Conservation (phyloP, 2,113 vertebrate genomes). For the Neoarius graeffei region DNA sequence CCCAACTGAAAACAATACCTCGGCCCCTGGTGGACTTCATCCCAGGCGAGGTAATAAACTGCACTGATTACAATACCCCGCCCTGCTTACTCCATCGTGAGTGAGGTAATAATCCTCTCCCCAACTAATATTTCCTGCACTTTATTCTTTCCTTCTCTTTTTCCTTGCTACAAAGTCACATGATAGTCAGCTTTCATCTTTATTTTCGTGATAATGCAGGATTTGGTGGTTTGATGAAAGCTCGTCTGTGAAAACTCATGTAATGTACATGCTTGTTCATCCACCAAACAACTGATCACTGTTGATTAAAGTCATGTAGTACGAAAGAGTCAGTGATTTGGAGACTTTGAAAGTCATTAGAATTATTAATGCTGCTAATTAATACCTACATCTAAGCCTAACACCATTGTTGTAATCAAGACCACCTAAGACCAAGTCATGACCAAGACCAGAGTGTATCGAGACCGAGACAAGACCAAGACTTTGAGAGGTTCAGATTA, state of each 20-base stretch:
- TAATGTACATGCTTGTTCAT: not conserved
- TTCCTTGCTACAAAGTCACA: not conserved
- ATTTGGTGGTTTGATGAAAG: not conserved
- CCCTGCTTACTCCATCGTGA: no score
- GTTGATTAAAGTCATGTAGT: not conserved
- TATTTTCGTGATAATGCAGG: not conserved
- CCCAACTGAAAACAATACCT: no score
- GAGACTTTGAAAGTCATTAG: not conserved
- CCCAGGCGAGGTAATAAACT: no score
- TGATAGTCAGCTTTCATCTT: not conserved
- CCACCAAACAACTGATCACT: not conserved
- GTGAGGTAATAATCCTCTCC: not conserved
- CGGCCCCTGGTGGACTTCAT: no score
- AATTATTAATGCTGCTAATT: not conserved
- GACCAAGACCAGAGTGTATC: no score
- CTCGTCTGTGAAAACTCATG: not conserved
- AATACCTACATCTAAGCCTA: not conserved
- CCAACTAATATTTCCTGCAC: not conserved
- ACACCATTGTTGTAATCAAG: no score
- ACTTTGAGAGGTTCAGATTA: no score
- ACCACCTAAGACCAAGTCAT: no score
- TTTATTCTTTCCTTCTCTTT: not conserved
- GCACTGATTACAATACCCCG: no score
- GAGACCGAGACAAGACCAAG: no score
- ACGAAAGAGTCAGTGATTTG: not conserved